Evolutionary conservation across 1,140 invertebrate species (phyloP).

Genomic region (Psilanteris sp.): DNA sequence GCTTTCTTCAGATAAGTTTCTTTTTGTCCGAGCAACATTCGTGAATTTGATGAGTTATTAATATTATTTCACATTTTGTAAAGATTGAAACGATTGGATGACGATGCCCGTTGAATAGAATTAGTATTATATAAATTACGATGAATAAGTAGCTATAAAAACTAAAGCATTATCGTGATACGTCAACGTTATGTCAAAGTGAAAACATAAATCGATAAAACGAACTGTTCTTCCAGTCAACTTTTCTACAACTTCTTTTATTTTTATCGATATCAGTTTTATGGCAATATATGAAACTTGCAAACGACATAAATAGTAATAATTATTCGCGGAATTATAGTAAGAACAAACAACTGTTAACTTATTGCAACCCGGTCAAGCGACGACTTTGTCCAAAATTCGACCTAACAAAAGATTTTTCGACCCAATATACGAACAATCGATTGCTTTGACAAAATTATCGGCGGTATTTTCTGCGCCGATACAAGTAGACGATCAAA

Average conservation of each 20-base stretch:
- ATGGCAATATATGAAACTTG: constrained; percentile 42
- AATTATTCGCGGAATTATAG: constrained; percentile 14
- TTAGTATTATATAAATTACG: constrained; percentile 41
- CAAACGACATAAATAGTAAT: constrained; percentile 33
- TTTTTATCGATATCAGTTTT: constrained; percentile 58
- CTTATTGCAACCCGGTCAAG: background rate
- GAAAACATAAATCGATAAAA: constrained; percentile 59
- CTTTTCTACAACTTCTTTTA: constrained; percentile 56
- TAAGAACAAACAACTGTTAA: background rate
- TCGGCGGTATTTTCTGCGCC: background rate
- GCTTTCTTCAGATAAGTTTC: constrained; percentile 2
- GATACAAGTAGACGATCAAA: background rate
- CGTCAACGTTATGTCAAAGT: constrained; percentile 62
- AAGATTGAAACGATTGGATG: too few relatives aligned
- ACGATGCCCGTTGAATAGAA: constrained; percentile 25
- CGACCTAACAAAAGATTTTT: constrained; percentile 5
- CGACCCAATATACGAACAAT: too few relatives aligned
- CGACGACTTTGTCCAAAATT: constrained; percentile 12
- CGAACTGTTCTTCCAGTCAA: constrained; percentile 42
- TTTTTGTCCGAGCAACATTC: background rate
- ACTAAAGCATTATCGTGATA: constrained; percentile 52
- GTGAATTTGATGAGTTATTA: background rate
- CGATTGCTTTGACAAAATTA: too few relatives aligned
- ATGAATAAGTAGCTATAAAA: constrained; percentile 42
- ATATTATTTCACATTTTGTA: too few relatives aligned